A percentile compares a stretch with the other conserved stretches of the same genome.
phyloP scores from a whole-genome alignment of 2,113 vertebrate genomes.

The Pongo abelii region DNA sequence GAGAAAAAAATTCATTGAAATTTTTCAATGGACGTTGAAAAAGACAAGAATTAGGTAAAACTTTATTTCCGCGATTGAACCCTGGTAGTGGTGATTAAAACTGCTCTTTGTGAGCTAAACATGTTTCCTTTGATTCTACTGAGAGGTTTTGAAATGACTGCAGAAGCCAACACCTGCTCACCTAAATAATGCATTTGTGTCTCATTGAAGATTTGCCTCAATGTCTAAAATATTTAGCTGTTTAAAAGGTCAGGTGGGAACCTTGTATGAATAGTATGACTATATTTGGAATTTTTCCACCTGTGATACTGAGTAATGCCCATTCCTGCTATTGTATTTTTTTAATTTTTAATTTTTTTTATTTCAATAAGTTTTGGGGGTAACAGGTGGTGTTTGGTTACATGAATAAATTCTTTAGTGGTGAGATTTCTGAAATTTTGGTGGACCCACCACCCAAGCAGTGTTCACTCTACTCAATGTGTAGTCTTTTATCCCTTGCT shows the following conservation, averaged over 20 bases:
- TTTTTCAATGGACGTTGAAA: neutral
- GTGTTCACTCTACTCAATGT: too few relatives aligned
- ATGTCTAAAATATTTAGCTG: conserved; percentile 64
- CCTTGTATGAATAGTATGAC: neutral
- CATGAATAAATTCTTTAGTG: too few relatives aligned
- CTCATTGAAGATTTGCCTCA: neutral
- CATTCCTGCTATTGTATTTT: neutral
- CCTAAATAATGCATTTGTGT: conserved; percentile 62
- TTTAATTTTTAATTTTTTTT: too few relatives aligned
- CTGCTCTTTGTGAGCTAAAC: neutral
- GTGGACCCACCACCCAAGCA: too few relatives aligned
- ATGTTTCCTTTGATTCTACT: neutral
- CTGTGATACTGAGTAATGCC: neutral
- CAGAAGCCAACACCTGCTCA: conserved; percentile 22
- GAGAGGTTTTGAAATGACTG: neutral
- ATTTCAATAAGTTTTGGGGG: too few relatives aligned
- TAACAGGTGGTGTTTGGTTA: too few relatives aligned
- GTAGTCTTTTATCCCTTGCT: too few relatives aligned
- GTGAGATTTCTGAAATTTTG: too few relatives aligned
- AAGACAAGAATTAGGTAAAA: neutral
- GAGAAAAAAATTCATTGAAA: neutral
- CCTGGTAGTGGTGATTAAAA: neutral
- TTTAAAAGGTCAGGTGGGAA: conserved; percentile 56
- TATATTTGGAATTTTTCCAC: neutral
- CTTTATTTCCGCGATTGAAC: neutral